These are phyloP conservation scores for Merops nubicus DNA, from an alignment of 2,113 vertebrate species.

Conservation along the genomic window DNA sequence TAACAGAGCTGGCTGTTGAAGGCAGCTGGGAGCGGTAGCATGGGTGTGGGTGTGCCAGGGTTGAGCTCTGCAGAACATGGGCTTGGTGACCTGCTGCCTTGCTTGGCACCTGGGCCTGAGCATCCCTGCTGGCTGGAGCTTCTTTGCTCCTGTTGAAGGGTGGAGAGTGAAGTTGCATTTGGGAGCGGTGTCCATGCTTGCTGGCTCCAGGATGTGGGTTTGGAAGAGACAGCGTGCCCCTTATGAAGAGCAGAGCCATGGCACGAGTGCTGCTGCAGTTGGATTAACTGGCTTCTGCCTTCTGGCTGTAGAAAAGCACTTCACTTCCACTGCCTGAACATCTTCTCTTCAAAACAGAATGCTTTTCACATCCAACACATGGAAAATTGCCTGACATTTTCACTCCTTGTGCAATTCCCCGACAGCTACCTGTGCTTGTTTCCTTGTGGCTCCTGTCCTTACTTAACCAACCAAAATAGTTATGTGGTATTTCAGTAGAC, in stretches of 20 bases:
- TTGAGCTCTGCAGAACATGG: background rate
- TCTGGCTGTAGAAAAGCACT: background rate
- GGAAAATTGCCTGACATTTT: background rate
- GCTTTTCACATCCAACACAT: background rate
- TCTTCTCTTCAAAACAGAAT: background rate
- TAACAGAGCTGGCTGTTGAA: background rate
- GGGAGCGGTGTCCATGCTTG: rapidly evolving
- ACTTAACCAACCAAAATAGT: background rate
- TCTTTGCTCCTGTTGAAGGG: rapidly evolving
- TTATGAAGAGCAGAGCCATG: background rate
- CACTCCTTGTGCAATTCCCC: background rate
- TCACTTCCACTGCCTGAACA: background rate
- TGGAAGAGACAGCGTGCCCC: background rate
- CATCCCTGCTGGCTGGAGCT: rapidly evolving
- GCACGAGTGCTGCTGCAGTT: background rate
- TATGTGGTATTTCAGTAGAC: background rate
- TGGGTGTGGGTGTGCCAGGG: background rate
- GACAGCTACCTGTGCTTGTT: background rate
- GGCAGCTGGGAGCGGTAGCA: background rate
- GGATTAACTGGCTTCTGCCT: background rate
- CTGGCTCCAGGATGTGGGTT: rapidly evolving
- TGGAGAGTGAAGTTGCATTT: no score
- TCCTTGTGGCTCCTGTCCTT: rapidly evolving
- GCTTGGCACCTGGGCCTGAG: background rate
- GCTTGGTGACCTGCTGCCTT: background rate